Percentiles rank a stretch among this genome's conserved stretches.
phyloP scores from a whole-genome alignment of 30 jellyfish, hydroid and myxozoan genomes.

The Mastigias papua region DNA sequence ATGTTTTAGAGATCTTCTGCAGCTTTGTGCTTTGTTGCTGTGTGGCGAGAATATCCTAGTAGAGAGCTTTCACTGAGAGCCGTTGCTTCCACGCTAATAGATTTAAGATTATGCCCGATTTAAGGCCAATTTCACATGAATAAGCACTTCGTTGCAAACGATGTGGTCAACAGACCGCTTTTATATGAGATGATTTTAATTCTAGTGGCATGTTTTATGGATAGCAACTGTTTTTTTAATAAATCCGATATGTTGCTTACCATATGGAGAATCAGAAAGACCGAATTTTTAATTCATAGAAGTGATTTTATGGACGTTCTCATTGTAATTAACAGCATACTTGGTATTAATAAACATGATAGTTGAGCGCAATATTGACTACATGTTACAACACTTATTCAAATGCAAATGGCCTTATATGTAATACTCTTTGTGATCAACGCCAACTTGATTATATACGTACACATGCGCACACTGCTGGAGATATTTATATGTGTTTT shows the following conservation, averaged over 20 bases:
- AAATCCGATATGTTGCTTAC: background rate
- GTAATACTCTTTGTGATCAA: too few relatives aligned
- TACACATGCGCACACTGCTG: too few relatives aligned
- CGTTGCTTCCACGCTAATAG: background rate
- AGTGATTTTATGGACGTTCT: too few relatives aligned
- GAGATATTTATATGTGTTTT: too few relatives aligned
- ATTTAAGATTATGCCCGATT: background rate
- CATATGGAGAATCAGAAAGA: too few relatives aligned
- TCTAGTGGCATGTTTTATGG: background rate
- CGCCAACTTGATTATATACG: too few relatives aligned
- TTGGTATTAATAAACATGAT: too few relatives aligned
- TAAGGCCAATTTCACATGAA: background rate
- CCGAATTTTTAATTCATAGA: too few relatives aligned
- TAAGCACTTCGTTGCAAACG: background rate
- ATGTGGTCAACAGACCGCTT: background rate
- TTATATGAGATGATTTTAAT: background rate
- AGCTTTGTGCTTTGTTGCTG: background rate
- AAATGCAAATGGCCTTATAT: too few relatives aligned
- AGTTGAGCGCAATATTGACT: too few relatives aligned
- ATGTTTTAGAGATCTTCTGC: background rate
- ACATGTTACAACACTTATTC: too few relatives aligned
- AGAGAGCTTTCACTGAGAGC: background rate
- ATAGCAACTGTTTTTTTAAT: background rate
- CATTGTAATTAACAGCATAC: too few relatives aligned
- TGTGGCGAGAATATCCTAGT: background rate